Percentiles rank a stretch among this genome's conserved stretches.
These are phyloP conservation scores for Trichechus manatus DNA, from an alignment of 2,113 vertebrate genomes.

Conservation along the genomic window DNA sequence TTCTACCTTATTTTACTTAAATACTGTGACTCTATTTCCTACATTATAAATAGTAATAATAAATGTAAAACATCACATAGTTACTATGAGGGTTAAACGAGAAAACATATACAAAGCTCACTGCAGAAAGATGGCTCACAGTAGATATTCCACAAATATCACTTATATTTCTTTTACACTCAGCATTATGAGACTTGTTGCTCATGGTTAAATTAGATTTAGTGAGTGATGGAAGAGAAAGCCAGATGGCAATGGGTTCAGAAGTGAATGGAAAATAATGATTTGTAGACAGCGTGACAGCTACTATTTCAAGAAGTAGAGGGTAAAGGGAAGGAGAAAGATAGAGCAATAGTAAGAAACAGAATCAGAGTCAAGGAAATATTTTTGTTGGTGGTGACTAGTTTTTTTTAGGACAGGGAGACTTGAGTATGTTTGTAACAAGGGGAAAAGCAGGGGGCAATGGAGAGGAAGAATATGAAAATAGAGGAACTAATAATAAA, in stretches of 20 bases:
- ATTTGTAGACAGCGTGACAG: background rate
- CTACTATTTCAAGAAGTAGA: background rate
- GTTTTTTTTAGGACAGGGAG: background rate
- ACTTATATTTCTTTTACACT: background rate
- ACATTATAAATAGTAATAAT: background rate
- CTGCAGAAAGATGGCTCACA: background rate
- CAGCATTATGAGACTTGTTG: background rate
- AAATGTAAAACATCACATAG: background rate
- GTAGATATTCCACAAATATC: background rate
- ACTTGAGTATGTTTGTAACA: background rate
- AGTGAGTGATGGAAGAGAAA: background rate
- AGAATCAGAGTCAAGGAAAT: background rate
- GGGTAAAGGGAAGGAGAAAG: background rate
- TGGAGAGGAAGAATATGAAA: background rate
- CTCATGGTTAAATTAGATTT: background rate
- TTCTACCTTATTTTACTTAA: slow-evolving; percentile 21
- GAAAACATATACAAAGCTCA: background rate
- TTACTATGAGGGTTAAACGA: background rate
- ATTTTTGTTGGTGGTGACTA: background rate
- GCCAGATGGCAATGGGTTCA: background rate
- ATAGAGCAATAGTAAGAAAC: background rate
- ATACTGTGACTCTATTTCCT: background rate
- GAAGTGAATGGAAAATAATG: background rate
- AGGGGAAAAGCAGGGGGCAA: background rate
- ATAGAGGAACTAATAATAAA: background rate